Evolutionary conservation across 2,113 vertebrate genomes (phyloP), one percentile per base, ranked within the genome.

Genomic region (Chlamydotis undulata): DNA sequence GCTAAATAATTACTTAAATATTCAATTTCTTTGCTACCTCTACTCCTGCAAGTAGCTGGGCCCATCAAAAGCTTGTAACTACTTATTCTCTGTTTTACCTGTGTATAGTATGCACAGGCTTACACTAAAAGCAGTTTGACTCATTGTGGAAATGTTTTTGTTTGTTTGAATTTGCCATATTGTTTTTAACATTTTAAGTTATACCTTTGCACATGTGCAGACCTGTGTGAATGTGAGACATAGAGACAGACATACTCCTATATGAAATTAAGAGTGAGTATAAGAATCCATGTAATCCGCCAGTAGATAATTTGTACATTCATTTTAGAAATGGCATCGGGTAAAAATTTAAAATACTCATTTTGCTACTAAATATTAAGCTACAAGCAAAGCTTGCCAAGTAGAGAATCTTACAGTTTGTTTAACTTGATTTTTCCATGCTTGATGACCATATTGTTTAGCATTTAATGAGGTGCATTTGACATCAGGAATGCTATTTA

Each of bases 341-440:
- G 64, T 87, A 52, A 39, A 94, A 92, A 79, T 43, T 68, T 76
- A 87, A 71, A 75, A 45, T 17, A 57, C 68, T 84, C 87, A 31
- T 45, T 95, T 96, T 97, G 53, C 63, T 95, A 74, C 55, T 89
- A 89, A 96, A 97, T 94, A 88, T 63, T 88, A 78, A 97, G 75
- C 73, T 95, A 52, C n/a, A 96, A 95, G 93, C 73, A 41, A 33
- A 45, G 13, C 29, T 82, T 96, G 84, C 93, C 94, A 96, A 41
- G 83, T 57, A 87, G 87, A 63, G 45, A 92, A 76, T 79, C 39
- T 94, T 78, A 45, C 45, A 83, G 14, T 68, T 94, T 70, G 52
- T 83, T 93, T 91, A 96, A 94, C 59, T 87, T 76, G 60, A 91
- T 97, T 96, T 97, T 97, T 96, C 70, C 65, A 53, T 92, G 69